A percentile compares a stretch with the other conserved stretches of the same genome.
phyloP scores from a whole-genome alignment of 2,113 vertebrate genomes.

The Excalfactoria chinensis region DNA sequence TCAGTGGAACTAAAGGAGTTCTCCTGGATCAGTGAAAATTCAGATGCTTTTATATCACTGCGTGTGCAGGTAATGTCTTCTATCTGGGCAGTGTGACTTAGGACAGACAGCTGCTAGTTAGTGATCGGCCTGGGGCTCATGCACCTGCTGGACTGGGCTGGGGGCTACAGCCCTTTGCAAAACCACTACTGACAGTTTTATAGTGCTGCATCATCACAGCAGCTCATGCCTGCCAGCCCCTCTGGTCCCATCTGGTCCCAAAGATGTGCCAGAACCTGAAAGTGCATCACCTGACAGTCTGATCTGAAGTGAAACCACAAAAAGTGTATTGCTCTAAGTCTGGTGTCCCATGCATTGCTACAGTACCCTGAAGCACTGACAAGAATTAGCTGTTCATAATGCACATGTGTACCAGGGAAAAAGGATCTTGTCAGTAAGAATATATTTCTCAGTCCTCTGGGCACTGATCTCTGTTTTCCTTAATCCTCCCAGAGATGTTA shows the following conservation, averaged over 20 bases:
- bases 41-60: background rate
- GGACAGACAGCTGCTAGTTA: background rate
- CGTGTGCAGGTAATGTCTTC: background rate
- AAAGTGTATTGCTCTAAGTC: background rate
- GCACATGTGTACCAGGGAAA: background rate
- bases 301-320: background rate
- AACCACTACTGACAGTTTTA: background rate
- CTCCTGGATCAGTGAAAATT: background rate
- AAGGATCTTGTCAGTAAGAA: background rate
- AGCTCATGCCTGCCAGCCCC: background rate
- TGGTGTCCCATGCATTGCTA: background rate
- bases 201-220: background rate
- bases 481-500: background rate
- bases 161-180: background rate
- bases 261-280: background rate
- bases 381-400: background rate
- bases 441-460: background rate
- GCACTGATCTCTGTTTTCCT: background rate
- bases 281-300: background rate
- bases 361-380: background rate
- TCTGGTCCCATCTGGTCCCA: background rate
- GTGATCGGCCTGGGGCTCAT: background rate
- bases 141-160: rapidly evolving
- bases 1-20: background rate
- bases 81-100: background rate